Percentiles rank a stretch among this genome's conserved stretches.
phyloP scores from a whole-genome alignment of 2,797 vertebrate genomes.

The Telmatherina bonti region DNA sequence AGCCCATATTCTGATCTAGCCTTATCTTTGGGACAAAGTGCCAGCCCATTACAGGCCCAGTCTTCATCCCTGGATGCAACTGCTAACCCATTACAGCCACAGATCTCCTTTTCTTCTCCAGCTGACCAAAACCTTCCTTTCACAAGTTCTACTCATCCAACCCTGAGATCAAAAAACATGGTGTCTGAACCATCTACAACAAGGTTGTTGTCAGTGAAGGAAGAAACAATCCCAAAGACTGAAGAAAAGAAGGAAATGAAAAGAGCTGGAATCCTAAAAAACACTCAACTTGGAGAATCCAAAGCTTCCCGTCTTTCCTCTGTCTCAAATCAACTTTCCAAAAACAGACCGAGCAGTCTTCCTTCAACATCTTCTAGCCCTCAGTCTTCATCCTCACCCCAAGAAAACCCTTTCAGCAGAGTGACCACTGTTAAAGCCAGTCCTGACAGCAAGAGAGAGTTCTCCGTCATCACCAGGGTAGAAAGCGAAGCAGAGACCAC shows the following conservation, averaged over 20 bases:
- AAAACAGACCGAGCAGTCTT: slow-evolving; percentile 38
- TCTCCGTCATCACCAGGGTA: slow-evolving; percentile 66
- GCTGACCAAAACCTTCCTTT: background rate
- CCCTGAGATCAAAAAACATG: slow-evolving; percentile 24
- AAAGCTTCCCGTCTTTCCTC: slow-evolving; percentile 2
- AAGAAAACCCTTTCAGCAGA: slow-evolving; percentile 26
- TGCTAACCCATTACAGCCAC: background rate
- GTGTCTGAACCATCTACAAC: slow-evolving; percentile 1
- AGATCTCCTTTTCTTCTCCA: background rate
- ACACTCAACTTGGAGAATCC: slow-evolving; percentile 2
- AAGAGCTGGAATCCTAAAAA: slow-evolving; percentile 46
- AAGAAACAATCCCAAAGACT: background rate
- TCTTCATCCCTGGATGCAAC: background rate
- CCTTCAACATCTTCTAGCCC: slow-evolving; percentile 22
- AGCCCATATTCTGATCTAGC: slow-evolving; percentile 16
- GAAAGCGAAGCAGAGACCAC: slow-evolving; percentile 28
- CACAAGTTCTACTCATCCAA: slow-evolving; percentile 10
- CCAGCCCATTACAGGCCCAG: slow-evolving; percentile 12
- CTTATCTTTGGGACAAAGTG: slow-evolving; percentile 22
- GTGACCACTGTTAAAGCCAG: slow-evolving; percentile 54
- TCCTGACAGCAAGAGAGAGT: slow-evolving; percentile 68
- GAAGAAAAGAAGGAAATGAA: slow-evolving; percentile 41
- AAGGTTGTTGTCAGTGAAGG: background rate
- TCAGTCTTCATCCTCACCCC: slow-evolving; percentile 41
- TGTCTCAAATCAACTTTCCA: slow-evolving; percentile 25